phyloP scores from a whole-genome alignment of 1,140 invertebrate genomes.

The Rhyacophila brunnea region DNA sequence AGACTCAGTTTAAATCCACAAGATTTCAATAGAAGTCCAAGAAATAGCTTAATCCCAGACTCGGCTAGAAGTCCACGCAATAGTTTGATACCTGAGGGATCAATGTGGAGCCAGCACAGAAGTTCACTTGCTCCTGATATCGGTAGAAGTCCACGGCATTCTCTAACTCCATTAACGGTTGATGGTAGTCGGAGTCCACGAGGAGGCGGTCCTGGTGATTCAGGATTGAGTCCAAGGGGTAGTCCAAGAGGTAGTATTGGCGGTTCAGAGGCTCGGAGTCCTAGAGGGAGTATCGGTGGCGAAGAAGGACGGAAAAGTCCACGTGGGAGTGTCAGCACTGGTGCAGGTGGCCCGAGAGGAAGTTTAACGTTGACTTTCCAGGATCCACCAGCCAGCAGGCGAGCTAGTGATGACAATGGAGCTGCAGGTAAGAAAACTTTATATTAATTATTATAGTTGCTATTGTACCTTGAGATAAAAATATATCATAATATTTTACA shows the following conservation, averaged over 20 bases:
- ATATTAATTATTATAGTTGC: too few relatives aligned
- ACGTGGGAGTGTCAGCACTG: conserved; percentile 58
- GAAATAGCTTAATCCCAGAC: conserved; percentile 63
- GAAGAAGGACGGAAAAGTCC: conserved; percentile 57
- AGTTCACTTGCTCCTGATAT: conserved; percentile 50
- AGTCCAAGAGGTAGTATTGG: conserved; percentile 51
- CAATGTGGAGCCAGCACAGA: conserved; percentile 51
- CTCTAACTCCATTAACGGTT: conserved; percentile 48
- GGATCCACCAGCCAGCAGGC: conserved; percentile 58
- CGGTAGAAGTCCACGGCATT: conserved; percentile 60
- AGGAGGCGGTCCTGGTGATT: conserved; percentile 55
- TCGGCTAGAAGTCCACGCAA: conserved; percentile 56
- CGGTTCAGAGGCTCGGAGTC: conserved; percentile 53
- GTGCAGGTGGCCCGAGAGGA: conserved; percentile 54
- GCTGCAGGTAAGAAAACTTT: conserved; percentile 6
- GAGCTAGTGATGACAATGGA: conserved; percentile 59
- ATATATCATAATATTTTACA: too few relatives aligned
- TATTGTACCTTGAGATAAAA: too few relatives aligned
- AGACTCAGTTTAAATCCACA: conserved; percentile 58
- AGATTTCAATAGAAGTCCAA: conserved; percentile 62
- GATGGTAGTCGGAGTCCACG: conserved; percentile 58
- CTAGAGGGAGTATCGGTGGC: conserved; percentile 62
- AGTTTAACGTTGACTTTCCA: conserved; percentile 60
- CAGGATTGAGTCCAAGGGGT: conserved; percentile 39
- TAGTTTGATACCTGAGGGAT: conserved; percentile 59